Percentiles rank a stretch among this genome's conserved stretches.
Evolutionary conservation across 2,113 vertebrate genomes (phyloP).

Genomic region (Microtus ochrogaster): DNA sequence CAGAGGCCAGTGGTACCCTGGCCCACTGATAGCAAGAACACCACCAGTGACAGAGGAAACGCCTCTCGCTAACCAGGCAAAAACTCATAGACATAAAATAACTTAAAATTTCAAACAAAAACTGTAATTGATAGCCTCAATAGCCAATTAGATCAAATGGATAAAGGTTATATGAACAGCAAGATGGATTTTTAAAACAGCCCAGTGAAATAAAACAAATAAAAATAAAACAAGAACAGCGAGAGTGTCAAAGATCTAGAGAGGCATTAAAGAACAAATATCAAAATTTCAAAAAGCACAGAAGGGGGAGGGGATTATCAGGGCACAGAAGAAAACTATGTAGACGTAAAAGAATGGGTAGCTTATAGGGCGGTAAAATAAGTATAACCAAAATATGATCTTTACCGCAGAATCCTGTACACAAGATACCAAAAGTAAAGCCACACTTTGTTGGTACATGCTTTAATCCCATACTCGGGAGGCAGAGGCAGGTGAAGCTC

Average conservation of each 20-base stretch:
- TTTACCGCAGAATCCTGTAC: background rate
- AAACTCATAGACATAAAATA: background rate
- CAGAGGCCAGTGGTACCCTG: no score
- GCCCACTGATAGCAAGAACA: background rate
- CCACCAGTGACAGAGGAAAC: background rate
- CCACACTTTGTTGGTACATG: no score
- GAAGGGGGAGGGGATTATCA: background rate
- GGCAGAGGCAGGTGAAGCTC: no score
- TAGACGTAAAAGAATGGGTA: background rate
- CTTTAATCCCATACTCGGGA: no score
- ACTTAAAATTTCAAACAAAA: background rate
- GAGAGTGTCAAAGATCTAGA: background rate
- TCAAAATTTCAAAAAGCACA: background rate
- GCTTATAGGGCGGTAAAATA: background rate
- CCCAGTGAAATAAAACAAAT: background rate
- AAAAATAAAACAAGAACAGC: background rate
- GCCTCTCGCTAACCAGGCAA: no score
- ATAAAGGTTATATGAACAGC: background rate
- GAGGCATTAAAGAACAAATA: background rate
- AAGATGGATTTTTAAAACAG: background rate
- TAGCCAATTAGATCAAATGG: background rate
- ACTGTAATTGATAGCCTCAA: background rate
- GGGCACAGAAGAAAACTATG: background rate
- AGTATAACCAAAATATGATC: background rate
- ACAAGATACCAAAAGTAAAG: background rate